Percentiles rank a stretch among this genome's conserved stretches.
These are phyloP conservation scores for Artibeus lituratus DNA, from an alignment of 2,797 vertebrate species.

Conservation along the genomic window DNA sequence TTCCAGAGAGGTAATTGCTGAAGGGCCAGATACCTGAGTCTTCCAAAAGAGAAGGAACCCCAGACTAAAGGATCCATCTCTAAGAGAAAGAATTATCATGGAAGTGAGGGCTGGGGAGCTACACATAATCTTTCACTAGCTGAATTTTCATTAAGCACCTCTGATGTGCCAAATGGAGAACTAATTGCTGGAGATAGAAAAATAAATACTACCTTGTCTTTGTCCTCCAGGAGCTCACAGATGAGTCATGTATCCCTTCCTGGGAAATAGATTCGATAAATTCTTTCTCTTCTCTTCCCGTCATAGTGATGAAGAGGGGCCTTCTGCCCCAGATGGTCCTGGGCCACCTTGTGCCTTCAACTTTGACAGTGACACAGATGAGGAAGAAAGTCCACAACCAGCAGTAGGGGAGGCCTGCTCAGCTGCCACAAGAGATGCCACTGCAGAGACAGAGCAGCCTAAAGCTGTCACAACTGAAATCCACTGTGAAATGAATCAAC, in stretches of 20 bases:
- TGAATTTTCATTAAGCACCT: neutral
- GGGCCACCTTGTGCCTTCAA: constrained; percentile 53
- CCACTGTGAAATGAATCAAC: neutral
- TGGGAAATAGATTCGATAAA: neutral
- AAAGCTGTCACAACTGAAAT: neutral
- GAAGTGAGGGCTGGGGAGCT: neutral
- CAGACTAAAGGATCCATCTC: neutral
- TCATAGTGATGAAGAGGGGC: constrained; percentile 74
- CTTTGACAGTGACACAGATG: constrained; percentile 85
- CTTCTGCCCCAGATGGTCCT: neutral
- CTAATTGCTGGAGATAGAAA: neutral
- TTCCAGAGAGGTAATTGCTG: constrained; percentile 79
- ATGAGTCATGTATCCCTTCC: neutral
- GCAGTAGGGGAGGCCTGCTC: neutral
- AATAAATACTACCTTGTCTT: neutral
- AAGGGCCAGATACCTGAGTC: neutral
- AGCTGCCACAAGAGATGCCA: neutral
- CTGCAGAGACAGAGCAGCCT: neutral
- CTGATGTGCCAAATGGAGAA: neutral
- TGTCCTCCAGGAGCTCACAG: neutral
- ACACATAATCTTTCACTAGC: neutral
- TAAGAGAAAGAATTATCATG: neutral
- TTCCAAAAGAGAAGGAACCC: neutral
- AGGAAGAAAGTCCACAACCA: constrained; percentile 73
- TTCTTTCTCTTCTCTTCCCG: neutral